phyloP scores from a whole-genome alignment of 1,140 invertebrate genomes.

The Drosophila bocqueti region DNA sequence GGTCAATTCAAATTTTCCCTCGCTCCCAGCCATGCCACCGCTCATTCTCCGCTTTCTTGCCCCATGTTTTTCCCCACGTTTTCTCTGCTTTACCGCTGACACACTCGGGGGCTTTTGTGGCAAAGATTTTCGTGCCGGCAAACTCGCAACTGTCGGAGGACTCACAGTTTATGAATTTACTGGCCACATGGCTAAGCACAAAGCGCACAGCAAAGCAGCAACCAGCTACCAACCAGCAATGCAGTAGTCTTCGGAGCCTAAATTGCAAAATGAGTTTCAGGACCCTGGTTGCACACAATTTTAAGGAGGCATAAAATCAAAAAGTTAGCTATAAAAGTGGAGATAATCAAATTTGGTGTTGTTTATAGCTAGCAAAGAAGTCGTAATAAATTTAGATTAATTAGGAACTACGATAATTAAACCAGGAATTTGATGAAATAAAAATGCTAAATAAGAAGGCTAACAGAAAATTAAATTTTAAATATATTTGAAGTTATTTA shows the following conservation, averaged over 20 bases:
- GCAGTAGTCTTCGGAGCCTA: slow-evolving; percentile 27
- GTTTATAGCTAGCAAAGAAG: not conserved
- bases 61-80: slow-evolving; percentile 6
- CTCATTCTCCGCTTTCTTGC: slow-evolving; percentile 14
- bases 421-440: not conserved
- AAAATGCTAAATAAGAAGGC: not conserved
- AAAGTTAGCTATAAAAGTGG: slow-evolving; percentile 8
- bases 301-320: slow-evolving; percentile 10
- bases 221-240: slow-evolving; percentile 9
- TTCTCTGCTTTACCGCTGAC: slow-evolving; percentile 32
- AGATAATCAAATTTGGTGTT: slow-evolving; percentile 12
- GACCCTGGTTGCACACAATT: slow-evolving; percentile 13
- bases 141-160: slow-evolving; percentile 51
- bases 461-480: too few species aligned
- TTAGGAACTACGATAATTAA: not conserved
- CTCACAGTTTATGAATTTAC: slow-evolving; percentile 78
- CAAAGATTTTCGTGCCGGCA: slow-evolving; percentile 49
- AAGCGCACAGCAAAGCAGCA: slow-evolving; percentile 42
- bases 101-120: slow-evolving; percentile 58
- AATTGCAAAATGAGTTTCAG: slow-evolving; percentile 58
- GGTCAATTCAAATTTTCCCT: slow-evolving; percentile 56
- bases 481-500: too few species aligned
- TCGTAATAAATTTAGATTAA: not conserved
- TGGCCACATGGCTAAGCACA: slow-evolving; percentile 65
- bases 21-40: slow-evolving; percentile 4